Conservation (phyloP, 2,888 invertebrate species). For the Athalia rosae region DNA sequence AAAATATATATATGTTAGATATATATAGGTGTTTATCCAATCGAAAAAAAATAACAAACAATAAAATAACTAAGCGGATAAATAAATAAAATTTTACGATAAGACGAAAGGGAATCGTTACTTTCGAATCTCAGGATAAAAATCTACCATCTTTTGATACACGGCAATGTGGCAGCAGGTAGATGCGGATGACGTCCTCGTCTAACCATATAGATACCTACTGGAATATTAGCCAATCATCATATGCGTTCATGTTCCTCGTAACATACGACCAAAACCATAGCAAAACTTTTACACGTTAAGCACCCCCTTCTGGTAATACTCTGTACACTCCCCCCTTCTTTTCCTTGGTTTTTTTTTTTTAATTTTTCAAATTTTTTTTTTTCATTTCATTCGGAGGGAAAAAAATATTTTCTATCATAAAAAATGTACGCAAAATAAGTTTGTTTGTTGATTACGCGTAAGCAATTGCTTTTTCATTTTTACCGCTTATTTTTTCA, state of each 20-base stretch:
- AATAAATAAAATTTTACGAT: too few species aligned
- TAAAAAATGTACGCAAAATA: background rate
- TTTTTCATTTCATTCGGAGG: background rate
- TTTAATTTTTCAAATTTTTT: background rate
- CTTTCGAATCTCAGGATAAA: conserved; percentile 9
- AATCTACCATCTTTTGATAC: conserved; percentile 28
- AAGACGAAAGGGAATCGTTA: background rate
- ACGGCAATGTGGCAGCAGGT: conserved; percentile 31
- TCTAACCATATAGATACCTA: conserved; percentile 22
- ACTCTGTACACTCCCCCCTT: background rate
- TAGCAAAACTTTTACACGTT: conserved; percentile 40
- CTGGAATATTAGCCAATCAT: conserved; percentile 40
- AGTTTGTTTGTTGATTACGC: background rate
- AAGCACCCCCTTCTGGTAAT: conserved; percentile 26
- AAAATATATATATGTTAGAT: background rate
- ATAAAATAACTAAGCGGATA: background rate
- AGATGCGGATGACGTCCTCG: conserved; percentile 39
- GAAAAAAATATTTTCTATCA: background rate
- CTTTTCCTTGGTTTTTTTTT: too few species aligned
- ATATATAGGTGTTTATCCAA: background rate
- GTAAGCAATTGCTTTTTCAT: background rate
- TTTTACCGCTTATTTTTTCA: background rate
- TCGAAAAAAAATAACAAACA: background rate
- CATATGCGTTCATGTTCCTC: conserved; percentile 29
- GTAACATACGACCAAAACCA: conserved; percentile 17